Percentiles rank a stretch among this genome's conserved stretches.
Conservation (phyloP, 2,888 invertebrate genomes). For the Eupelmus urozonus region DNA sequence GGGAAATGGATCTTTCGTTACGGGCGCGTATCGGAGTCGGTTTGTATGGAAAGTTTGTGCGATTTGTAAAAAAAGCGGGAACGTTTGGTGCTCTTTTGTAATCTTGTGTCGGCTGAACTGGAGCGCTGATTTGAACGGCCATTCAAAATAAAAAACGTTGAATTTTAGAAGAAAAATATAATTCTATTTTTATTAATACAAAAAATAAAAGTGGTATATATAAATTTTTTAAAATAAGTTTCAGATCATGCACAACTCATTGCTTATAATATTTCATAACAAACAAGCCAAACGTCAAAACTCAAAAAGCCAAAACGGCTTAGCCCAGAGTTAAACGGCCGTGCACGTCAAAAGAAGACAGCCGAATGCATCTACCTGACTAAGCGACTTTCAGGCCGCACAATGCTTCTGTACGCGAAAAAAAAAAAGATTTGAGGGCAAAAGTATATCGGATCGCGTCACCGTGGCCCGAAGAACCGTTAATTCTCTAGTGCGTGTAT, state of each 20-base stretch:
- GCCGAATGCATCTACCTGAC: constrained; percentile 5
- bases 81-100: not conserved
- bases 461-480: constrained; percentile 1
- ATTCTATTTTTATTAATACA: not conserved
- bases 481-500: constrained; percentile 11
- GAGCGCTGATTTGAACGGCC: not conserved
- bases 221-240: not conserved
- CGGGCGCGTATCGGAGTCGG: too few species aligned
- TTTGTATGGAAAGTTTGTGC: not conserved
- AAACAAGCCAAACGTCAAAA: too few species aligned
- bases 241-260: not conserved
- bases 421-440: not conserved
- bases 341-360: constrained; percentile 13
- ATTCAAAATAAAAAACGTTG: not conserved
- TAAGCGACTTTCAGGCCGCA: constrained; percentile 2
- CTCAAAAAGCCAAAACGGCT: not conserved
- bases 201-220: not conserved
- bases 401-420: constrained; percentile 4
- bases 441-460: not conserved
- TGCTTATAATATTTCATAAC: not conserved
- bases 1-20: not conserved
- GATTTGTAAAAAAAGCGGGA: not conserved
- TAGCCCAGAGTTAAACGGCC: not conserved
- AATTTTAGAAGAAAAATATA: too few species aligned
- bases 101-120: not conserved